Evolutionary conservation across 2,113 vertebrate species (phyloP), one percentile per base, ranked within the genome.

Genomic region (Procavia capensis): DNA sequence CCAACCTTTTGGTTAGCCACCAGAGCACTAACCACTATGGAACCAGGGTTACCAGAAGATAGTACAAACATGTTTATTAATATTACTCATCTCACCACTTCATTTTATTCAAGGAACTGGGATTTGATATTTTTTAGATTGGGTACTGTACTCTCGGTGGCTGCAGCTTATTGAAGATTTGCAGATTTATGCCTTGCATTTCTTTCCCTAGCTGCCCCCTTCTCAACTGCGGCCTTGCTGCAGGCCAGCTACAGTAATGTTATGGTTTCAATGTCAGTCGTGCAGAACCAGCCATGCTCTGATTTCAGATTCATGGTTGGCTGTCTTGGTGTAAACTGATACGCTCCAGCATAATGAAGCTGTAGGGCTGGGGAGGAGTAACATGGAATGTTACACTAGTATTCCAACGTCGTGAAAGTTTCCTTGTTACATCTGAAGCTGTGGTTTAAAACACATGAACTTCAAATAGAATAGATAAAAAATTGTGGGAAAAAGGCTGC

Each of bases 251-350:
- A 7, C 29, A 92, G n/a, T n/a, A n/a, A 31, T 47, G 29, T 92
- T 97, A 68, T 79, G 57, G 81, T 91, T 96, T 97, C 31, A 6
- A 22, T 75, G 50, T 94, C 78, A 82, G 59, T 92, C 78, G 1
- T 79, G 80, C 80, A 85, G 91, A 97, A 70, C 70, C 92, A 90
- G 72, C 41, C 29, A 31, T 1, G 19, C 88, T 97, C 88, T 9
- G 61, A 39, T 90, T 95, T 93, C 39, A 89, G 90, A 97, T 91
- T 97, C 96, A 50, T 72, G 85, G 93, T 97, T 98, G 91, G 94
- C 85, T 13, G 79, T 94, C 79, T 9, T 6, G 27, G 5, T 47
- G 93, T 97, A 98, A 98, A 95, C 68, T 87, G 90, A 98, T 97
- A 81, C 0, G 34, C 95, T 75, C 5, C 54, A 34, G 47, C 91